Evolutionary conservation across 2,888 invertebrate genomes (phyloP).

Genomic region (Chloroclysta siterata): DNA sequence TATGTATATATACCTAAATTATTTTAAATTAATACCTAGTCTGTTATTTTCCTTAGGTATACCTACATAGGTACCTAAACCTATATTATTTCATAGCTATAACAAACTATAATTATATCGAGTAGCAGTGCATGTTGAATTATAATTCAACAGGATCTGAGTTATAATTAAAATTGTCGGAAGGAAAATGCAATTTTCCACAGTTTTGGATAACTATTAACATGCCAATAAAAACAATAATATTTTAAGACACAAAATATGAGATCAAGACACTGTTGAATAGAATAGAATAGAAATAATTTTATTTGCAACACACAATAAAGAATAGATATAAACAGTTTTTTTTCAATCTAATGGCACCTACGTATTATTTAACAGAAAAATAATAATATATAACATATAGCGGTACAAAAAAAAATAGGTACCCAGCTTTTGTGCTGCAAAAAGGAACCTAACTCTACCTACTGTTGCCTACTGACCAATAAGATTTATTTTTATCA

Average conservation of each 20-base stretch:
- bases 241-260: neutral
- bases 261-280: no score
- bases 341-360: no score
- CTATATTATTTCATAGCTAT: neutral
- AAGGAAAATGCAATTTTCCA: constrained; percentile 15
- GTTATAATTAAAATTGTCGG: constrained; percentile 10
- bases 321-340: no score
- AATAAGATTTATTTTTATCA: neutral
- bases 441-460: no score
- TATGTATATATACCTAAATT: constrained; percentile 6
- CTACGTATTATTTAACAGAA: no score
- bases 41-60: constrained; percentile 18
- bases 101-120: constrained; percentile 18
- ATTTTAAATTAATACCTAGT: constrained; percentile 13
- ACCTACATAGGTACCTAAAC: neutral
- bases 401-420: no score
- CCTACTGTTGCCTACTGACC: no score
- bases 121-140: constrained; percentile 28
- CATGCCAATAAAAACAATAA: constrained; percentile 8
- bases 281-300: no score
- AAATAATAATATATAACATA: no score
- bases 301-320: no score
- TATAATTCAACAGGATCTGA: constrained; percentile 31
- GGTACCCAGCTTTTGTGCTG: no score
- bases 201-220: constrained; percentile 12